A percentile compares a stretch with the other conserved stretches of the same genome.
phyloP scores from a whole-genome alignment of 2,113 vertebrate genomes.

The Chinchilla lanigera region DNA sequence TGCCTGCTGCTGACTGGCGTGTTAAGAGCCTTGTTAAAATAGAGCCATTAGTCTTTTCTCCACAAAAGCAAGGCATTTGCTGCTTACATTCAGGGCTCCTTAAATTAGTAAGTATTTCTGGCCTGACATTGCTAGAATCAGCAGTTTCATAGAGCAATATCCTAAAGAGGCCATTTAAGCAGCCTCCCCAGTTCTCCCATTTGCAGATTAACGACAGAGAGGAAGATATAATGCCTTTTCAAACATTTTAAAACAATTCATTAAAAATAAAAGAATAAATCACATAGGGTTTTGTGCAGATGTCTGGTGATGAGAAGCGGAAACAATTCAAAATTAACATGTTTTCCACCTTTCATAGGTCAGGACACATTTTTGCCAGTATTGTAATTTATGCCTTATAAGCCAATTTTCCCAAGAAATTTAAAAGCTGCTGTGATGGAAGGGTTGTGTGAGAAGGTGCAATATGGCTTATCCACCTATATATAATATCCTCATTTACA shows the following conservation, averaged over 20 bases:
- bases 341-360: conserved; percentile 79
- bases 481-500: conserved; percentile 57
- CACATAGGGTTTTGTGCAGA: conserved; percentile 76
- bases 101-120: conserved; percentile 87
- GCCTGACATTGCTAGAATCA: conserved; percentile 86
- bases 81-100: conserved; percentile 83
- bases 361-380: conserved; percentile 71
- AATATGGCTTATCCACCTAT: conserved; percentile 57
- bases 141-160: conserved; percentile 89
- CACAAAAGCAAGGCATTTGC: conserved; percentile 82
- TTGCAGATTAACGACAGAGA: conserved; percentile 86
- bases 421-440: conserved; percentile 67
- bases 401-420: conserved; percentile 72
- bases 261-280: conserved; percentile 86
- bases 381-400: conserved; percentile 74
- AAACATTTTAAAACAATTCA: conserved; percentile 87
- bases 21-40: conserved; percentile 88
- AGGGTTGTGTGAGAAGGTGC: conserved; percentile 57
- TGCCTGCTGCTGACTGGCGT: conserved; percentile 83
- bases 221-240: conserved; percentile 86
- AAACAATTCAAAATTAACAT: conserved; percentile 83
- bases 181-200: conserved; percentile 67
- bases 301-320: conserved; percentile 68
- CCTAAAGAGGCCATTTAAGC: conserved; percentile 86
- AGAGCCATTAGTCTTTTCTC: conserved; percentile 87